These are phyloP conservation scores for Hemithea aestivaria DNA, from an alignment of 2,888 invertebrate genomes.

Conservation along the genomic window DNA sequence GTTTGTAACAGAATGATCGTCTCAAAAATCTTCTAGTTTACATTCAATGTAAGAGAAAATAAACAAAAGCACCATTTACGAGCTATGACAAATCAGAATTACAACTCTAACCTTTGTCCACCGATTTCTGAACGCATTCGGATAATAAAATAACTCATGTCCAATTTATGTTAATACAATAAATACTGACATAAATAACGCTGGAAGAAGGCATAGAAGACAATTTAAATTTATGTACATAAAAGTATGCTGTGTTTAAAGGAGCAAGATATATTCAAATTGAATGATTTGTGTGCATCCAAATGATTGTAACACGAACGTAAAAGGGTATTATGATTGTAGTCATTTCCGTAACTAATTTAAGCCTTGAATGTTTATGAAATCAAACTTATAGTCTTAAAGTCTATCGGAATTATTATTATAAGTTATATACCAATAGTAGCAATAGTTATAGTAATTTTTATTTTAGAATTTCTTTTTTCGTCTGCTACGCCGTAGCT, in stretches of 20 bases:
- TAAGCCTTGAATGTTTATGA: constrained; percentile 5
- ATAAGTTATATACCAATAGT: no score
- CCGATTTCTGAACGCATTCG: constrained; percentile 64
- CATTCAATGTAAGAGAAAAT: no score
- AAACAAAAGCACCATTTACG: constrained; percentile 67
- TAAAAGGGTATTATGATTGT: constrained; percentile 18
- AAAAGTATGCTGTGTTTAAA: constrained; percentile 47
- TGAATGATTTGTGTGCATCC: constrained; percentile 53
- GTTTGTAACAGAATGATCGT: no score
- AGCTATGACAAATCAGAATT: constrained; percentile 73
- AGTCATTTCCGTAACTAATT: constrained; percentile 19
- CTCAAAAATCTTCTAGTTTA: no score
- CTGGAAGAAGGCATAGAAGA: constrained; percentile 58
- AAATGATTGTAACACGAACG: constrained; percentile 25
- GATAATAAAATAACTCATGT: constrained; percentile 77
- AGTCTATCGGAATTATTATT: no score
- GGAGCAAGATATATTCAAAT: constrained; percentile 42
- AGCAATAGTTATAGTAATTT: neutral
- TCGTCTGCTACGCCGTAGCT: no score
- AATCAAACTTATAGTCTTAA: no score
- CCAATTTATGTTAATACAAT: constrained; percentile 79
- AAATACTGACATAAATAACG: constrained; percentile 76
- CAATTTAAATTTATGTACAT: constrained; percentile 73
- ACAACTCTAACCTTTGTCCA: constrained; percentile 72
- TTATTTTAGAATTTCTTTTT: no score